A percentile compares a stretch with the other conserved stretches of the same genome.
Evolutionary conservation across 2,888 invertebrate species (phyloP).

Genomic region (Cephus pulcher): DNA sequence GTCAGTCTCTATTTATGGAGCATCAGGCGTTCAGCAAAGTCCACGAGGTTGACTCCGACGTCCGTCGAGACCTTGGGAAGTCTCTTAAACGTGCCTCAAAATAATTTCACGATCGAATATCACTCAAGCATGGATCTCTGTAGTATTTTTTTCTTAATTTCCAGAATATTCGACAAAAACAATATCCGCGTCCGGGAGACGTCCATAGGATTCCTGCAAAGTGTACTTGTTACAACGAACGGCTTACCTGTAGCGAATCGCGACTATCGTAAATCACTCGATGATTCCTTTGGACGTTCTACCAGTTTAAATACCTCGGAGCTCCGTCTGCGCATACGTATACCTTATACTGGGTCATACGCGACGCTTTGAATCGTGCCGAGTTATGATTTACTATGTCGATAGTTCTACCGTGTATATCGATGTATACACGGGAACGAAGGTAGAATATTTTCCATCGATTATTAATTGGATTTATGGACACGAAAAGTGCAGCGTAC

Average conservation of each 20-base stretch:
- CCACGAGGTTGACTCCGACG: not conserved
- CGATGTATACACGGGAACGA: not conserved
- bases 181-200: not conserved
- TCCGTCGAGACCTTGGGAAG: not conserved
- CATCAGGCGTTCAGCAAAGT: not conserved
- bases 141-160: not conserved
- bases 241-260: not conserved
- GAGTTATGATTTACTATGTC: not conserved
- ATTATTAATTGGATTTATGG: too few species aligned
- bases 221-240: not conserved
- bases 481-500: too few species aligned
- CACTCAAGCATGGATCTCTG: not conserved
- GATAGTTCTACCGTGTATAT: not conserved
- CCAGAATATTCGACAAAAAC: not conserved
- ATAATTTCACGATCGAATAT: not conserved
- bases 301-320: not conserved
- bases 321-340: not conserved
- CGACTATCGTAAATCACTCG: not conserved
- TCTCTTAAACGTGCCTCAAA: not conserved
- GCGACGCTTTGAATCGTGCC: not conserved
- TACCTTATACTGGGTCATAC: not conserved
- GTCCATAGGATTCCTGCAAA: not conserved
- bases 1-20: not conserved
- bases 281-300: not conserved
- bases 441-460: too few species aligned